Conservation (phyloP, 2,888 invertebrate genomes). For the Miltochrista miniata region DNA sequence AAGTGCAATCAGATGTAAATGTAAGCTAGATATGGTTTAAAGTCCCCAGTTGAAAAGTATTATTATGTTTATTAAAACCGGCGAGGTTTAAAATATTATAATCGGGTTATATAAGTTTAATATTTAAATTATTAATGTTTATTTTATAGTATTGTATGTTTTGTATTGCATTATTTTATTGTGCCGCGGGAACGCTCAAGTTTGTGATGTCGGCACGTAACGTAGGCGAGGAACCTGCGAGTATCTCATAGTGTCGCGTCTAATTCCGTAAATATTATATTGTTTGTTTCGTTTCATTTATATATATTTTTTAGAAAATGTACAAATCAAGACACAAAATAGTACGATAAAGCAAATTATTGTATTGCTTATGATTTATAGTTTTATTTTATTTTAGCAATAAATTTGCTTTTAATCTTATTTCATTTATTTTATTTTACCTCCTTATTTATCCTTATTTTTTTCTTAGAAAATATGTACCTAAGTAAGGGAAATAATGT, state of each 20-base stretch:
- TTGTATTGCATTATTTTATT: constrained; percentile 68
- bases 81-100: constrained; percentile 80
- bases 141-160: constrained; percentile 78
- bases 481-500: constrained; percentile 51
- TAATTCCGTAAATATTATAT: constrained; percentile 31
- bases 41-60: constrained; percentile 82
- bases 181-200: constrained; percentile 66
- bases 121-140: constrained; percentile 79
- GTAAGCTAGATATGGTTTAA: constrained; percentile 74
- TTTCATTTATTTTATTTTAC: constrained; percentile 72
- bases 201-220: constrained; percentile 48
- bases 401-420: constrained; percentile 81
- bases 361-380: constrained; percentile 79
- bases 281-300: constrained; percentile 50
- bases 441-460: constrained; percentile 47
- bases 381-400: constrained; percentile 82
- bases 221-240: constrained; percentile 37
- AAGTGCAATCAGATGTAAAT: constrained; percentile 81
- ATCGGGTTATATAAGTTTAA: constrained; percentile 79
- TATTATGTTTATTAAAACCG: constrained; percentile 82
- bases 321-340: constrained; percentile 74
- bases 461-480: constrained; percentile 49
- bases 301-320: constrained; percentile 70
- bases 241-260: constrained; percentile 22
- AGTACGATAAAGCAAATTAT: constrained; percentile 64